Percentiles rank a stretch among this genome's conserved stretches.
These are phyloP conservation scores for Clistopyga incitator DNA, from an alignment of 2,888 invertebrate species.

Conservation along the genomic window DNA sequence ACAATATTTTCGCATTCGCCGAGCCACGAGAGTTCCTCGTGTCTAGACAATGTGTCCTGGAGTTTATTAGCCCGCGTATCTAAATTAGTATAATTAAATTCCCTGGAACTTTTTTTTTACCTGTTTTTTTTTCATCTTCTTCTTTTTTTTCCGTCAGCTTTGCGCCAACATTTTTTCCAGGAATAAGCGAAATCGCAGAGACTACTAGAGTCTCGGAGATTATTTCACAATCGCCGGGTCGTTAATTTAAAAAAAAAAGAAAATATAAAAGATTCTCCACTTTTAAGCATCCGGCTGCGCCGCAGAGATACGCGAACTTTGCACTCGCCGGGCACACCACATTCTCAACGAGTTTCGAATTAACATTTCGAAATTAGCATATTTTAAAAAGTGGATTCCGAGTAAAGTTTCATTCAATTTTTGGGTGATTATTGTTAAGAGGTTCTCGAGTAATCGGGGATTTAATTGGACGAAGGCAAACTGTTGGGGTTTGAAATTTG, in stretches of 20 bases:
- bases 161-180: conserved; percentile 29
- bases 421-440: neutral
- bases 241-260: conserved; percentile 15
- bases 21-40: conserved; percentile 13
- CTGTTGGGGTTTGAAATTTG: neutral
- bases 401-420: conserved; percentile 25
- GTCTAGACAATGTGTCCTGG: conserved; percentile 48
- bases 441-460: neutral
- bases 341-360: conserved; percentile 54
- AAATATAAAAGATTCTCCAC: conserved; percentile 34
- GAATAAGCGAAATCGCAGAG: conserved; percentile 59
- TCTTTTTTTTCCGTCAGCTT: conserved; percentile 18
- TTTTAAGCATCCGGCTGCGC: neutral
- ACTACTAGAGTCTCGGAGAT: conserved; percentile 23
- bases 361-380: conserved; percentile 9
- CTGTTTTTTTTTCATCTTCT: conserved; percentile 35
- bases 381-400: conserved; percentile 22
- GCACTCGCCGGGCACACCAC: neutral
- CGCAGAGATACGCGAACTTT: neutral
- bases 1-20: neutral
- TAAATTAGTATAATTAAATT: conserved; percentile 56
- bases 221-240: conserved; percentile 48
- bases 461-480: neutral
- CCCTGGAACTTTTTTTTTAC: conserved; percentile 21
- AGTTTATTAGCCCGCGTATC: conserved; percentile 13